Evolutionary conservation across 1,140 invertebrate genomes (phyloP).

Genomic region (Aphelinus certus): DNA sequence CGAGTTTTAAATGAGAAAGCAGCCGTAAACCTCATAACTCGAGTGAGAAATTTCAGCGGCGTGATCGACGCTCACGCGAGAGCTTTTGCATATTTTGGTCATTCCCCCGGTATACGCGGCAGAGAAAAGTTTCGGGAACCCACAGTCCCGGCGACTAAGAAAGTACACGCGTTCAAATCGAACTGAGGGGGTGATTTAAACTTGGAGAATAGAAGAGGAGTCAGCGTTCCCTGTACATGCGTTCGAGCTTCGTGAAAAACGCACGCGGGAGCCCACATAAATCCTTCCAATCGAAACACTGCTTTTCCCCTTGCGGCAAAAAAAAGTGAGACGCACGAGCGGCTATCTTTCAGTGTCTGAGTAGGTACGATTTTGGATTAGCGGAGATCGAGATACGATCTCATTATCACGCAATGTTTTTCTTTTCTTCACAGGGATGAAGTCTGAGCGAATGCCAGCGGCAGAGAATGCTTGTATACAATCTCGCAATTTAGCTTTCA

Average conservation of each 20-base stretch:
- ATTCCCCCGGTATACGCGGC: neutral
- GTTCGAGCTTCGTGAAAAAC: neutral
- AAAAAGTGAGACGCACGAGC: too few relatives aligned
- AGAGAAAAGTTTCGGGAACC: neutral
- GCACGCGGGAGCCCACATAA: neutral
- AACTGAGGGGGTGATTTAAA: slow-evolving; percentile 5
- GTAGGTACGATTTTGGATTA: too few relatives aligned
- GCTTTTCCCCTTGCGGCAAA: neutral
- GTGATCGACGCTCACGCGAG: neutral
- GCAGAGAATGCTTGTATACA: too few relatives aligned
- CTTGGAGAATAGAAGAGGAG: slow-evolving; percentile 4
- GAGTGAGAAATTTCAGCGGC: too few relatives aligned
- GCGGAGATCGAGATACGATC: too few relatives aligned
- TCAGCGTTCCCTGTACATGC: neutral
- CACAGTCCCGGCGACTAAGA: neutral
- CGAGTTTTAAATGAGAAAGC: too few relatives aligned
- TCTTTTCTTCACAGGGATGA: too few relatives aligned
- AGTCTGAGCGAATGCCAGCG: too few relatives aligned
- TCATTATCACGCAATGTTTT: too few relatives aligned
- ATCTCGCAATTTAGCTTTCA: too few relatives aligned
- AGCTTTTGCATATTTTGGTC: neutral
- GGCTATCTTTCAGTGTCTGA: too few relatives aligned
- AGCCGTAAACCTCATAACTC: too few relatives aligned
- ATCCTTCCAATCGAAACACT: neutral
- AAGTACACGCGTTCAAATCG: neutral